A percentile compares a stretch with the other conserved stretches of the same genome.
Conservation (phyloP, 2,797 vertebrate species). For the Gambusia yucatana region DNA sequence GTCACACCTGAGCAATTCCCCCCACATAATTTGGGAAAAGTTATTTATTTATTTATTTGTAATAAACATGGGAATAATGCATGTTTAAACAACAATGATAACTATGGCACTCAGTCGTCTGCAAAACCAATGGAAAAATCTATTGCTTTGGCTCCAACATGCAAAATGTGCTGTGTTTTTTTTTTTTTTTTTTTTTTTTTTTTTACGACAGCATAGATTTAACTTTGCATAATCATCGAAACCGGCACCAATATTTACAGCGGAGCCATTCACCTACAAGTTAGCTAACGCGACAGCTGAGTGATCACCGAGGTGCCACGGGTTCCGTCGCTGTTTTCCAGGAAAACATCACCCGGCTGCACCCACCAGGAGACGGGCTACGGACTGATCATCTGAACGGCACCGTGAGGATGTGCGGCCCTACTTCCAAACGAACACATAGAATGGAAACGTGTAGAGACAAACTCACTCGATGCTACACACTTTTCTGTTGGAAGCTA, state of each 20-base stretch:
- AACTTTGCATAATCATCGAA: conserved; percentile 28
- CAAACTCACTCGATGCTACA: not conserved
- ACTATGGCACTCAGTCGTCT: not conserved
- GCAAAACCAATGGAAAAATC: not conserved
- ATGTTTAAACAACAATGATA: not conserved
- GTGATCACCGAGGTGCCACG: conserved; percentile 10
- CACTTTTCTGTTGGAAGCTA: conserved; percentile 2
- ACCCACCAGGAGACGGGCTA: not conserved
- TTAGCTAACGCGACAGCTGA: conserved; percentile 4
- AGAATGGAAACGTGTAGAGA: not conserved
- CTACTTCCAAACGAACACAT: conserved; percentile 3
- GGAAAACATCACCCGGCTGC: conserved; percentile 17
- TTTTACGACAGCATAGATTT: not conserved
- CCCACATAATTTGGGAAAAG: not conserved
- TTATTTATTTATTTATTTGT: not conserved
- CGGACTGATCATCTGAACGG: conserved; percentile 26
- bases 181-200: not conserved
- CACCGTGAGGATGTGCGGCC: conserved; percentile 16
- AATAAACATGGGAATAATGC: not conserved
- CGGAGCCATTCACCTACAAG: conserved; percentile 33
- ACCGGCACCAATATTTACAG: conserved; percentile 8
- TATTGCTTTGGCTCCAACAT: not conserved
- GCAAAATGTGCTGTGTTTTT: not conserved
- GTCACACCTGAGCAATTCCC: not conserved
- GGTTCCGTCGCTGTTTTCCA: conserved; percentile 30